phyloP scores from a whole-genome alignment of 2,888 invertebrate species.

The Trachelus iudaicus region DNA sequence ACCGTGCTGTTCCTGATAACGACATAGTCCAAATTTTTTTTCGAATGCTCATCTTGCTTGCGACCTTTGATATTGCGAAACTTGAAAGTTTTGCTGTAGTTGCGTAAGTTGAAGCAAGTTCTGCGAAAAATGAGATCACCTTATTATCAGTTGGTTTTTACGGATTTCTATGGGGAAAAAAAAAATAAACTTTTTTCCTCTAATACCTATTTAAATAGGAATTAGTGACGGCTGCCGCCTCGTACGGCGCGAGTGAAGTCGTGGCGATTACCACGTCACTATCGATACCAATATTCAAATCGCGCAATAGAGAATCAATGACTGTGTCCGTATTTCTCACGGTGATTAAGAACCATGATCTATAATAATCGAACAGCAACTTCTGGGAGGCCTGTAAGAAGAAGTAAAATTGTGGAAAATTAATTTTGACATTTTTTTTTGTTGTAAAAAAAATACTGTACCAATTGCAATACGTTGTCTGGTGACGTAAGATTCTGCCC shows the following conservation, averaged over 20 bases:
- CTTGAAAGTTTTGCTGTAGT: constrained; percentile 27
- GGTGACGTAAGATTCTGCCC: constrained; percentile 50
- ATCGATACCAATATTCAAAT: constrained; percentile 59
- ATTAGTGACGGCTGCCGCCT: constrained; percentile 8
- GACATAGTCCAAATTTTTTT: constrained; percentile 44
- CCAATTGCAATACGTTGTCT: constrained; percentile 57
- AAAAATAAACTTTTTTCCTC: neutral
- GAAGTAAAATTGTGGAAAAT: neutral
- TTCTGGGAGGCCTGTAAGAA: constrained; percentile 55
- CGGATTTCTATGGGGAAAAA: neutral
- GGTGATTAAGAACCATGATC: constrained; percentile 60
- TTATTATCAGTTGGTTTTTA: neutral
- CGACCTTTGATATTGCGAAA: constrained; percentile 22
- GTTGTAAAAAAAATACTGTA: constrained; percentile 25
- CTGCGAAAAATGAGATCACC: constrained; percentile 19
- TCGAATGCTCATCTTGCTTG: constrained; percentile 25
- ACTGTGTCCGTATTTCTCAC: constrained; percentile 44
- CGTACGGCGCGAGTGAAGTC: constrained; percentile 25
- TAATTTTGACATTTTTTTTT: neutral
- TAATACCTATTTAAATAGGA: constrained; percentile 45
- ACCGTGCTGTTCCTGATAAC: constrained; percentile 38
- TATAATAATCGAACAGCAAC: constrained; percentile 55
- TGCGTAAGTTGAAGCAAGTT: constrained; percentile 31
- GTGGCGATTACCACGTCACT: constrained; percentile 60
- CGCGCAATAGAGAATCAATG: constrained; percentile 52